Base-by-base conservation (phyloP, 2,113 vertebrate genomes). In the Pelvicachromis taeniatus region DNA sequence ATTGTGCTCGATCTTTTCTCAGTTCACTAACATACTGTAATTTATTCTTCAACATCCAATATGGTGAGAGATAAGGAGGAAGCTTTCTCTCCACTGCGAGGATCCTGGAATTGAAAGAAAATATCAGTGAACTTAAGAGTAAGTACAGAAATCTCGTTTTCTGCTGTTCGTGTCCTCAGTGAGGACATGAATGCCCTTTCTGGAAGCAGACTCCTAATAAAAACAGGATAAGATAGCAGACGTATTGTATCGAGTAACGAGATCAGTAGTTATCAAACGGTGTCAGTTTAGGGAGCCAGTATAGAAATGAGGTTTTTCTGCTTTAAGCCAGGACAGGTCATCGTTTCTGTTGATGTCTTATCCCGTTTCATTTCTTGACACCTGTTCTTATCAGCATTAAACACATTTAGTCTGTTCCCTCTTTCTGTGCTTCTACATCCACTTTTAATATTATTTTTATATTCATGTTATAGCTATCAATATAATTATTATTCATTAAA, bases 41-140 rank as follows among this genome's bases (percentile, higher is more conserved):
- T 73, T 73, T 48, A 42, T 48, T 48, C 40, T 0, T 11, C 14
- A 48, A 48, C 65, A 29, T 73, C 40, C 65, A 73, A 11, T 48
- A 29, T 48, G 40, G 21, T 6, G 65, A 26, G 21, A 29, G 65
- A 48, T 73, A 48, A 73, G 40, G 65, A 48, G 65, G 23, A 23
- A 73, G 65, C 26, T 70, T 70, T 26, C 21, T 45, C 21, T 70
- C 38, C 65, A 45, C 65, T 9, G 8, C 1, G 3, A 70, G 3
- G 21, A 45, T 70, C 38, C 65, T 70, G 38, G 21, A 45, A 45
- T 14, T 70, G 65, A 70, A 70, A 73, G 65, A 29, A 73, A 73
- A 73, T 48, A 17, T 73, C 23, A 73, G 40, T 17, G 40, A 48
- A 29, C 65, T 29, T 29, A 48, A 17, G 65, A 73, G 21, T 6